Percentiles rank a stretch among this genome's conserved stretches.
Evolutionary conservation across 2,888 invertebrate genomes (phyloP).

Genomic region (Epistrophella euchroma): DNA sequence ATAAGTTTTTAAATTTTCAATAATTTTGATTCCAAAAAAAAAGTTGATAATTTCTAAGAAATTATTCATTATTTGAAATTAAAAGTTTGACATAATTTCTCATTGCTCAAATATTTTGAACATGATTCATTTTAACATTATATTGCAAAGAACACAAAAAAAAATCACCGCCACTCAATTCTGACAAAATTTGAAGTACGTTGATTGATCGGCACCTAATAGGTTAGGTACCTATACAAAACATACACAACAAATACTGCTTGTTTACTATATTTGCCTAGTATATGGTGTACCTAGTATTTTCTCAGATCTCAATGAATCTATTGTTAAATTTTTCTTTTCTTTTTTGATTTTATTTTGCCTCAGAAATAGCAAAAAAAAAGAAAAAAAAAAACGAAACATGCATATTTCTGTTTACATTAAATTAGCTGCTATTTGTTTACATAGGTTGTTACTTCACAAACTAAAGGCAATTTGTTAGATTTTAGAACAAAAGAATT

Average conservation of each 20-base stretch:
- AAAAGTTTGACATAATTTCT: not conserved
- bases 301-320: slow-evolving; percentile 13
- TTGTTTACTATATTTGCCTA: not conserved
- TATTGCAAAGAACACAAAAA: not conserved
- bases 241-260: too few species aligned
- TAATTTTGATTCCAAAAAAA: not conserved
- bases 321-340: slow-evolving; percentile 12
- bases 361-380: not conserved
- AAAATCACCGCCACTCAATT: not conserved
- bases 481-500: slow-evolving; percentile 12
- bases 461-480: not conserved
- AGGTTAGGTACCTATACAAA: too few species aligned
- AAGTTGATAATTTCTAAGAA: not conserved
- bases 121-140: not conserved
- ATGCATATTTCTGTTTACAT: not conserved
- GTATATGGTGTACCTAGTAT: not conserved
- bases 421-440: not conserved
- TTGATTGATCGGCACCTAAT: slow-evolving; percentile 6
- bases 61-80: not conserved
- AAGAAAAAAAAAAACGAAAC: not conserved
- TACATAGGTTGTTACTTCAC: not conserved
- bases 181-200: not conserved
- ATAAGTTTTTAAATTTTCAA: not conserved
- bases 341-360: not conserved
- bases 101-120: not conserved